Evolutionary conservation across 2,888 invertebrate species (phyloP).

Genomic region (Gerosis bhagava): DNA sequence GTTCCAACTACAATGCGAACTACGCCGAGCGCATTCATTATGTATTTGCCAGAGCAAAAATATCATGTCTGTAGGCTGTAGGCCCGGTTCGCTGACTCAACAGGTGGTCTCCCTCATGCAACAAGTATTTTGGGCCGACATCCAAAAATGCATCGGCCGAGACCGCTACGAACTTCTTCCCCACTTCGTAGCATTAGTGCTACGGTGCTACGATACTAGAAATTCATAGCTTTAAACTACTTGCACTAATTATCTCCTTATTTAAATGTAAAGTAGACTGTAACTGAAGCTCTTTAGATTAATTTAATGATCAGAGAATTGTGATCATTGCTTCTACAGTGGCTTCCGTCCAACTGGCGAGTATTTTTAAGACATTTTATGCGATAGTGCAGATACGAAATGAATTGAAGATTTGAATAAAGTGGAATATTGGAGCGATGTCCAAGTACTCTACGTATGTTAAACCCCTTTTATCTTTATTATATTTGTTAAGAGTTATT

Average conservation of each 20-base stretch:
- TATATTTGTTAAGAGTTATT: too few relatives aligned
- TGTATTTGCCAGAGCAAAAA: conserved; percentile 77
- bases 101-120: conserved; percentile 72
- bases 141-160: conserved; percentile 78
- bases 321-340: conserved; percentile 11
- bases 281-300: conserved; percentile 4
- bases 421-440: neutral
- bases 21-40: conserved; percentile 73
- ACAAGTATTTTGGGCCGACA: conserved; percentile 78
- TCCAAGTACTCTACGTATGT: too few relatives aligned
- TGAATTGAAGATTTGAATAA: neutral
- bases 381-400: neutral
- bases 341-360: neutral
- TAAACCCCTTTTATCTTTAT: too few relatives aligned
- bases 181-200: conserved; percentile 6
- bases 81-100: conserved; percentile 53
- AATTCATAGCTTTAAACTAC: conserved; percentile 32
- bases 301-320: neutral
- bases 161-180: conserved; percentile 56
- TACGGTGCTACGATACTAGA: too few relatives aligned
- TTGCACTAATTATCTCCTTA: conserved; percentile 39
- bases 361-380: conserved; percentile 4
- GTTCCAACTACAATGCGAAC: conserved; percentile 56
- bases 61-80: conserved; percentile 47
- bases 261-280: conserved; percentile 44